These are phyloP conservation scores for Cherax destructor DNA, from an alignment of 1,140 invertebrate species.

Conservation along the genomic window DNA sequence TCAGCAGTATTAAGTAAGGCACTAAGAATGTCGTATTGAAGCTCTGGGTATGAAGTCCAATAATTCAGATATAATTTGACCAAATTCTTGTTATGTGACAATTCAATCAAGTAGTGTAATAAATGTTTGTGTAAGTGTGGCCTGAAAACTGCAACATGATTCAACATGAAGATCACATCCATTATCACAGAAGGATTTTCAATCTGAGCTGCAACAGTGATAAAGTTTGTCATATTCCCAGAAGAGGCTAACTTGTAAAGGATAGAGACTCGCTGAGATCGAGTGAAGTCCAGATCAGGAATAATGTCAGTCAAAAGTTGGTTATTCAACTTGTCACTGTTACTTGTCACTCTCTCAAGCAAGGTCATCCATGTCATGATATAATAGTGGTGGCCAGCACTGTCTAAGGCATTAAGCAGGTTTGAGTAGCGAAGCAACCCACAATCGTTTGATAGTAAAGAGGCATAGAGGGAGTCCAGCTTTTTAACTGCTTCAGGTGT, in stretches of 20 bases:
- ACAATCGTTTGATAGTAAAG: constrained; percentile 54
- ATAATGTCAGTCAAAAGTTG: constrained; percentile 49
- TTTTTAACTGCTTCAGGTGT: constrained; percentile 46
- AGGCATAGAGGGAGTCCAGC: constrained; percentile 39
- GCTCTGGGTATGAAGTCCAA: constrained; percentile 37
- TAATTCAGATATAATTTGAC: constrained; percentile 24
- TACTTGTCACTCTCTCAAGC: constrained; percentile 44
- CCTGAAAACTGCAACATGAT: neutral
- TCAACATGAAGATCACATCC: constrained; percentile 51
- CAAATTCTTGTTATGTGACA: constrained; percentile 8
- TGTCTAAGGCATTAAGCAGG: constrained; percentile 40
- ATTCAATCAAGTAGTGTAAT: constrained; percentile 42
- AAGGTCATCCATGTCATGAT: constrained; percentile 40
- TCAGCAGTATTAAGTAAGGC: constrained; percentile 15
- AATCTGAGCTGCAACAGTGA: constrained; percentile 42
- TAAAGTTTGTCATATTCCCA: constrained; percentile 46
- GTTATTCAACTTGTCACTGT: constrained; percentile 5
- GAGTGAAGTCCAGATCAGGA: constrained; percentile 59
- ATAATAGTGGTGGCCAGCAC: constrained; percentile 33
- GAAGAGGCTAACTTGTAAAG: constrained; percentile 33
- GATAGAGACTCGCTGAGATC: constrained; percentile 46
- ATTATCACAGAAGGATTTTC: constrained; percentile 45
- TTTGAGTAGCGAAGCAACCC: constrained; percentile 51
- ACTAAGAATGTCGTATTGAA: constrained; percentile 47
- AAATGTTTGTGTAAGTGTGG: constrained; percentile 4